Percentiles rank a stretch among this genome's conserved stretches.
These are phyloP conservation scores for Gymnoscopelus microlampas DNA, from an alignment of 2,797 vertebrate genomes.

Conservation along the genomic window DNA sequence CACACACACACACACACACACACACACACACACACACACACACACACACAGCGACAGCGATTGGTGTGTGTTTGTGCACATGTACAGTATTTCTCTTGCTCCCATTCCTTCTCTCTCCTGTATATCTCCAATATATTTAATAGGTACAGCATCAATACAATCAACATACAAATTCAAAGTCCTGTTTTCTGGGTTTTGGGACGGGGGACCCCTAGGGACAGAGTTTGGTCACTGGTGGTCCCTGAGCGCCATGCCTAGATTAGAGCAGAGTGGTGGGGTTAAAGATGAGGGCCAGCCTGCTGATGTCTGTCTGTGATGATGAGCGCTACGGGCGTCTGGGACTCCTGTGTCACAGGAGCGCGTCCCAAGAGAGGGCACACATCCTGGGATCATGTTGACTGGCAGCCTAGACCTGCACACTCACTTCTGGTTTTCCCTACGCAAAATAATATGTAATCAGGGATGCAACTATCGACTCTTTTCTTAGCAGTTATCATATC, in stretches of 20 bases:
- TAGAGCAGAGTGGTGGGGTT: conserved; percentile 57
- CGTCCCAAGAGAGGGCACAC: background rate
- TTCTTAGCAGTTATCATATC: no score
- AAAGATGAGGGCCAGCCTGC: conserved; percentile 54
- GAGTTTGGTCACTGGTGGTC: conserved; percentile 10
- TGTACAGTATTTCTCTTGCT: no score
- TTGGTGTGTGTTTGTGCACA: no score
- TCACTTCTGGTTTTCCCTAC: no score
- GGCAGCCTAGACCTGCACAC: no score
- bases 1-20: background rate
- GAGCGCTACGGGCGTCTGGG: conserved; percentile 16
- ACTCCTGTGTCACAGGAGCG: conserved; percentile 33
- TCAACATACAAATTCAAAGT: no score
- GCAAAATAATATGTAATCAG: no score
- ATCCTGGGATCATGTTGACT: conserved; percentile 9
- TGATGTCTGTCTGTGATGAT: conserved; percentile 44
- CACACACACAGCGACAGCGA: background rate
- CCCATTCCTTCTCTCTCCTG: no score
- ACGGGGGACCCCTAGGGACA: conserved; percentile 33
- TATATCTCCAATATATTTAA: no score
- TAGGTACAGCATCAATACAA: no score
- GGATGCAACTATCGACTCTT: no score
- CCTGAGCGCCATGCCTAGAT: conserved; percentile 50
- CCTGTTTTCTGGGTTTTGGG: no score
- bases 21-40: background rate